A percentile compares a stretch with the other conserved stretches of the same genome.
Conservation (phyloP, 2,797 vertebrate species). For the Gymnothorax javanicus region DNA sequence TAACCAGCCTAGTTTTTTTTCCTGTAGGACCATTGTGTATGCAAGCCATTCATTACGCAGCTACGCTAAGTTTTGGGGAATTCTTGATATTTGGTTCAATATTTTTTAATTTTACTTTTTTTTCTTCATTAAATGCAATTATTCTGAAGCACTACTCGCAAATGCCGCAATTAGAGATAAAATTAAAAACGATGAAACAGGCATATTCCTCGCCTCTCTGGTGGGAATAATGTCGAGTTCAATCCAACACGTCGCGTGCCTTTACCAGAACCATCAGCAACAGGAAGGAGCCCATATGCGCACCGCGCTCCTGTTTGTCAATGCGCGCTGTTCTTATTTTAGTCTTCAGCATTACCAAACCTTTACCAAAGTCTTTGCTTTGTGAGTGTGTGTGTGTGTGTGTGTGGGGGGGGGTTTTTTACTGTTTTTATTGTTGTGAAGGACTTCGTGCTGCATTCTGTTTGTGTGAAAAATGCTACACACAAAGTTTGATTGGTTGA, state of each 20-base stretch:
- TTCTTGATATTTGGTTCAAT: neutral
- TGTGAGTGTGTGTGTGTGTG: too few relatives aligned
- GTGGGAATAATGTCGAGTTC: slow-evolving; percentile 10
- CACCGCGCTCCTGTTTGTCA: neutral
- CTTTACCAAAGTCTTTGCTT: too few relatives aligned
- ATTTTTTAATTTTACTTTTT: neutral
- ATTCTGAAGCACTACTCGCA: neutral
- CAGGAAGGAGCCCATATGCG: neutral
- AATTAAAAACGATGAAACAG: neutral
- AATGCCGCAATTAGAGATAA: neutral
- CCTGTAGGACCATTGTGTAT: neutral
- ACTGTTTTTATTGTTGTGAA: too few relatives aligned
- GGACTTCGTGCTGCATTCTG: too few relatives aligned
- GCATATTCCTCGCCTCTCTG: neutral
- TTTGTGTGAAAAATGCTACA: too few relatives aligned
- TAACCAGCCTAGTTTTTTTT: neutral
- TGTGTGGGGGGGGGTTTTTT: too few relatives aligned
- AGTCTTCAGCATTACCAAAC: too few relatives aligned
- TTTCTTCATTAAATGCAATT: neutral
- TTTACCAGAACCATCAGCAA: slow-evolving; percentile 17
- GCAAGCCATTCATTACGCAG: neutral
- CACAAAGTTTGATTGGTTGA: too few relatives aligned
- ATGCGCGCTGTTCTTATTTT: neutral
- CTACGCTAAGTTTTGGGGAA: too few relatives aligned
- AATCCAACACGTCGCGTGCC: neutral